These are phyloP conservation scores for Colaptes auratus DNA, from an alignment of 2,113 vertebrate genomes.

Conservation along the genomic window DNA sequence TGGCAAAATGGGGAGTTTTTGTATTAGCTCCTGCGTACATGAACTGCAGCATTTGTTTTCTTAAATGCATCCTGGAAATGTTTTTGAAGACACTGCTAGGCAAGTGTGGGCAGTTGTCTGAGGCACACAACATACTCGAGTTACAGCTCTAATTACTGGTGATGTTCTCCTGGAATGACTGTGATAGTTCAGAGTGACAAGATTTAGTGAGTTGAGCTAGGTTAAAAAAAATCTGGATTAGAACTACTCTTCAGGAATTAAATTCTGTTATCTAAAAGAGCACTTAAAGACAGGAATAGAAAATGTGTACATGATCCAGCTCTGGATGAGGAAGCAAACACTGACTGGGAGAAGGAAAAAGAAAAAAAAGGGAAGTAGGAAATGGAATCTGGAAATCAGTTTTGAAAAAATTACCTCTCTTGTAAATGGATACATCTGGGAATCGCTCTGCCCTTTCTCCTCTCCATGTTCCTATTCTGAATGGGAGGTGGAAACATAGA, in stretches of 20 bases:
- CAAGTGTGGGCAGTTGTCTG: background rate
- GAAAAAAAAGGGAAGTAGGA: background rate
- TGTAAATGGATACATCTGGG: background rate
- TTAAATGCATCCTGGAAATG: background rate
- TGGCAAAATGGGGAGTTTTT: background rate
- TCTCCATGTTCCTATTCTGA: background rate
- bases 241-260: background rate
- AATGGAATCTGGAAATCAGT: conserved; percentile 14
- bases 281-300: background rate
- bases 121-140: background rate
- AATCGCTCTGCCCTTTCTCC: background rate
- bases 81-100: background rate
- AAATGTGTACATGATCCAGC: background rate
- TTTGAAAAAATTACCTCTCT: background rate
- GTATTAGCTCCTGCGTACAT: background rate
- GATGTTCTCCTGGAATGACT: background rate
- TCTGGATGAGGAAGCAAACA: background rate
- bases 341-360: fast-evolving
- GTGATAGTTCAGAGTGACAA: background rate
- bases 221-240: background rate
- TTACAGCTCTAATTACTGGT: background rate
- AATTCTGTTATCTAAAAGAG: background rate
- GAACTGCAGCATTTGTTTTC: background rate
- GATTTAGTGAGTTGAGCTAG: background rate
- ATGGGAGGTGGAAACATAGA: background rate